Evolutionary conservation across 2,113 vertebrate species (phyloP).

Genomic region (Carassius carassius): DNA sequence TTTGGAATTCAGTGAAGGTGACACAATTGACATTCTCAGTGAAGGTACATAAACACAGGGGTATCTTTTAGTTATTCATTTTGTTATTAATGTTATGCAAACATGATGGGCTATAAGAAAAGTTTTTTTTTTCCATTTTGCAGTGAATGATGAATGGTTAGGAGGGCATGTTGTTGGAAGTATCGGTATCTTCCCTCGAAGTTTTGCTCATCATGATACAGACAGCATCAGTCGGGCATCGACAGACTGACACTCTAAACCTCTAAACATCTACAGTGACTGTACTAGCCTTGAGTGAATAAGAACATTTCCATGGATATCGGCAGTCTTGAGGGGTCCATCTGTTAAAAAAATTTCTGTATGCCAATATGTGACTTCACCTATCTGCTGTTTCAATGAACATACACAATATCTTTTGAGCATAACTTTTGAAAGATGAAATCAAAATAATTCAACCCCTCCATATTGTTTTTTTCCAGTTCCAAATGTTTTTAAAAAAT

Average conservation of each 20-base stretch:
- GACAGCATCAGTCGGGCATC: background rate
- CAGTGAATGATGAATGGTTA: constrained; percentile 90
- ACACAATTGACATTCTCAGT: constrained; percentile 83
- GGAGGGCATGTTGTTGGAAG: constrained; percentile 81
- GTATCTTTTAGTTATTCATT: background rate
- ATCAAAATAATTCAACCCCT: background rate
- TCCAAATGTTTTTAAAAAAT: background rate
- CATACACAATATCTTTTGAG: too few relatives aligned
- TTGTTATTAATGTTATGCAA: background rate
- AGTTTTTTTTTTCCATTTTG: background rate
- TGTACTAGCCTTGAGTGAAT: background rate
- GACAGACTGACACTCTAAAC: background rate
- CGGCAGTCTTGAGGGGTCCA: background rate
- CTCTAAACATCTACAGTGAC: background rate
- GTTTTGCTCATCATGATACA: constrained; percentile 77
- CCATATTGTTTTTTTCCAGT: background rate
- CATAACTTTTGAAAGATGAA: too few relatives aligned
- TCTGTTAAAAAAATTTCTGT: background rate
- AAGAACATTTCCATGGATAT: background rate
- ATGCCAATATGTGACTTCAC: background rate
- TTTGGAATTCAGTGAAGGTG: constrained; percentile 84
- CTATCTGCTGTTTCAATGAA: background rate
- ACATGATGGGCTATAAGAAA: background rate
- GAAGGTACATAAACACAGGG: constrained; percentile 76
- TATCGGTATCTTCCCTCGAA: constrained; percentile 86